Evolutionary conservation across 2,113 vertebrate species (phyloP).

Genomic region (Scalopus aquaticus): DNA sequence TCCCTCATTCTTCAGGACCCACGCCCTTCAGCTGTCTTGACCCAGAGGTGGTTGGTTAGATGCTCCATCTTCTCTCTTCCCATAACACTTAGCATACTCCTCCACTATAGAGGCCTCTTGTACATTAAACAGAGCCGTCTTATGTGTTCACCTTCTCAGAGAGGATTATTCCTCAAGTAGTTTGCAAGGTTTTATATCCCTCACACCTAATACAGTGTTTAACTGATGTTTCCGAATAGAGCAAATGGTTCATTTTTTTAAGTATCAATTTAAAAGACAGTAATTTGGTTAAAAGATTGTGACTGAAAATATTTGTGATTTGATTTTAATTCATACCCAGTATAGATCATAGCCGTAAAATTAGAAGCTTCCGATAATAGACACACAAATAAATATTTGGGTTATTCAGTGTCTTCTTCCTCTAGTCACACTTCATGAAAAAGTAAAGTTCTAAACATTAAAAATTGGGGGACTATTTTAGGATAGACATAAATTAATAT

Average conservation of each 20-base stretch:
- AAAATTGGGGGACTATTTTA: slow-evolving; percentile 36
- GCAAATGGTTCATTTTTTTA: not conserved
- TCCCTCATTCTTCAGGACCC: not conserved
- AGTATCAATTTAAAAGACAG: slow-evolving; percentile 31
- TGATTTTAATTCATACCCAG: not conserved
- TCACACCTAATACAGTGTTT: not conserved
- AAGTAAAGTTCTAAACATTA: slow-evolving; percentile 21
- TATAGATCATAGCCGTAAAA: slow-evolving; percentile 18
- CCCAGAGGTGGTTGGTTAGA: not conserved
- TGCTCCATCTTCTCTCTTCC: not conserved
- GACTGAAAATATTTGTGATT: slow-evolving; percentile 40
- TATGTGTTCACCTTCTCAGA: not conserved
- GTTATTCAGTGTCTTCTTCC: not conserved
- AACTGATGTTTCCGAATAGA: slow-evolving; percentile 16
- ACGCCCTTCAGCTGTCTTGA: not conserved
- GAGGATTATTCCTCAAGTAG: not conserved
- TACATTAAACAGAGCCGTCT: not conserved
- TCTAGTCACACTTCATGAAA: not conserved
- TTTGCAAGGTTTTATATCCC: not conserved
- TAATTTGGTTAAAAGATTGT: not conserved
- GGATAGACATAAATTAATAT: not conserved
- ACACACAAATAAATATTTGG: not conserved
- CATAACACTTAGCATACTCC: not conserved
- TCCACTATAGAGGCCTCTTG: not conserved
- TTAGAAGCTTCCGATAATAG: not conserved